Evolutionary conservation across 2,113 vertebrate species (phyloP).

Genomic region (Rhinopomastus cyanomelas): DNA sequence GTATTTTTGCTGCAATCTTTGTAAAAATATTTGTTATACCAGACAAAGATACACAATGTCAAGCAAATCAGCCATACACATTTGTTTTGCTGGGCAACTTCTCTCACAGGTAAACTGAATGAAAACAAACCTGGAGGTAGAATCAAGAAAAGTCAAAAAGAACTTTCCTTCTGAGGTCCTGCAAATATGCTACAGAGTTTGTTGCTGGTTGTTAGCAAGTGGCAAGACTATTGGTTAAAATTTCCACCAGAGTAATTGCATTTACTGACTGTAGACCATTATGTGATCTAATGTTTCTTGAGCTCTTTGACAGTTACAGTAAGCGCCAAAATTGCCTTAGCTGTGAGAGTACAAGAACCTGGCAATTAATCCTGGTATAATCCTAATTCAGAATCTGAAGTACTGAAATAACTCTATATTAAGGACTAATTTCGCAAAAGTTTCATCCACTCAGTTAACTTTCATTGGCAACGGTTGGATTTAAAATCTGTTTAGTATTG

Average conservation of each 20-base stretch:
- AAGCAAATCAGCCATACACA: neutral
- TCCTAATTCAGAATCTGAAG: neutral
- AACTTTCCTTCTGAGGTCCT: neutral
- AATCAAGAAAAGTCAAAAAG: neutral
- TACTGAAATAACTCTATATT: neutral
- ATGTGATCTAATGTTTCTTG: neutral
- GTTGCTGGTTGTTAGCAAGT: neutral
- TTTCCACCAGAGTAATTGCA: neutral
- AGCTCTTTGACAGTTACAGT: neutral
- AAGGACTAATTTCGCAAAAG: neutral
- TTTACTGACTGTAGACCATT: neutral
- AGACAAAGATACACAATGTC: neutral
- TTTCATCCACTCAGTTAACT: neutral
- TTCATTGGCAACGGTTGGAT: neutral
- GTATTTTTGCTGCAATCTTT: neutral
- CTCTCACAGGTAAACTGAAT: neutral
- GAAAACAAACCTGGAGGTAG: neutral
- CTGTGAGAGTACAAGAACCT: neutral
- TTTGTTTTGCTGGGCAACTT: neutral
- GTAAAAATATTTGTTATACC: neutral
- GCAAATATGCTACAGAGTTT: neutral
- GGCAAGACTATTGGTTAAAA: neutral
- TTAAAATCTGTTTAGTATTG: neutral
- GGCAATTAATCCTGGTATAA: neutral
- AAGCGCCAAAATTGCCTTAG: neutral